Conservation (phyloP, 23 tunicate species). For the Halocynthia aurantium region DNA sequence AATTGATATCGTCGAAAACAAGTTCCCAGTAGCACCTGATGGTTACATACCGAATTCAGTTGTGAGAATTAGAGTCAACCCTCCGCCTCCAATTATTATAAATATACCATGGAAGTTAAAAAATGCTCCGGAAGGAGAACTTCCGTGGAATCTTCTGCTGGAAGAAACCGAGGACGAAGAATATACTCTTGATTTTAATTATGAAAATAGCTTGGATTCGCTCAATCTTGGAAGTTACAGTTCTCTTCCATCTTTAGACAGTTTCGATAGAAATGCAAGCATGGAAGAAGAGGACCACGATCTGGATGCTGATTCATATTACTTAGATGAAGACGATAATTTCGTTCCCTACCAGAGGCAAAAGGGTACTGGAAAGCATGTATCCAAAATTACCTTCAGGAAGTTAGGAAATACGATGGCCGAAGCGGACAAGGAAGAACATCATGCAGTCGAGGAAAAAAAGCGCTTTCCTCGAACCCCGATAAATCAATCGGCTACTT, state of each 20-base stretch:
- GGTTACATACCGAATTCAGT: constrained; percentile 66
- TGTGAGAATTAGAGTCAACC: constrained; percentile 27
- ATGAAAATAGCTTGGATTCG: too few species aligned
- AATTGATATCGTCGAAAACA: background rate
- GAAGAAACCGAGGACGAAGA: too few species aligned
- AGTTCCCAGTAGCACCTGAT: constrained; percentile 46
- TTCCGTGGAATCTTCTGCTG: too few species aligned
- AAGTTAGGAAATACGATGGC: constrained; percentile 13
- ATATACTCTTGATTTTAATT: too few species aligned
- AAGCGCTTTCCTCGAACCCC: background rate
- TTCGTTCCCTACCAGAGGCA: background rate
- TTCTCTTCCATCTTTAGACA: background rate
- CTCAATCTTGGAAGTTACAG: too few species aligned
- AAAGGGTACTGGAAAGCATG: background rate
- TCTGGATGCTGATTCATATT: background rate
- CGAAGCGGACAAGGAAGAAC: background rate
- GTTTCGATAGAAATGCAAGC: background rate
- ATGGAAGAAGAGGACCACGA: background rate
- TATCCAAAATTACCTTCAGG: background rate
- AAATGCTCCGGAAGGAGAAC: background rate
- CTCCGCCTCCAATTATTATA: constrained; percentile 25
- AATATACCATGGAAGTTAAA: constrained; percentile 17
- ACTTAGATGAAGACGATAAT: constrained; percentile 1
- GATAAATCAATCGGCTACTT: background rate
- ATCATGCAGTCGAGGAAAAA: too few species aligned